Percentiles rank a stretch among this genome's conserved stretches.
These are phyloP conservation scores for Cacatua alba DNA, from an alignment of 2,113 vertebrate species.

Conservation along the genomic window DNA sequence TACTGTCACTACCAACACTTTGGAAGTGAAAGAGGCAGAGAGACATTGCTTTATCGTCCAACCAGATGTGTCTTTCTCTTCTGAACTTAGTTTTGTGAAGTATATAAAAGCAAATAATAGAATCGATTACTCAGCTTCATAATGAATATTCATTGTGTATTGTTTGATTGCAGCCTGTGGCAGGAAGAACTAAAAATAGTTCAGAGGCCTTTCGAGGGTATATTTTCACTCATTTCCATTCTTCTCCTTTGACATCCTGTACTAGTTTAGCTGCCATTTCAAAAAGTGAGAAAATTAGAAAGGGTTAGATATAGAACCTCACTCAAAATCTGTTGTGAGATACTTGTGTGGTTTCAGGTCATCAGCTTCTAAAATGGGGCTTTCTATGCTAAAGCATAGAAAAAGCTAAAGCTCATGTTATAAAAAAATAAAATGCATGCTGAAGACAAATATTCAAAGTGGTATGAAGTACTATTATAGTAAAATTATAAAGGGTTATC, in stretches of 20 bases:
- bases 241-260: background rate
- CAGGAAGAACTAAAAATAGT: constrained; percentile 21
- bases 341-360: background rate
- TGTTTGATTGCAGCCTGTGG: background rate
- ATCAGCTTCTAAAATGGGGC: background rate
- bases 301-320: background rate
- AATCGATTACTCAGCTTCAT: constrained; percentile 1
- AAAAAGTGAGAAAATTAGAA: background rate
- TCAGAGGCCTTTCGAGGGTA: background rate
- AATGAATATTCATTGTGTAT: constrained; percentile 19
- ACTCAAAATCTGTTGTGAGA: background rate
- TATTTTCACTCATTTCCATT: background rate
- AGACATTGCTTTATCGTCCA: background rate
- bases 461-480: background rate
- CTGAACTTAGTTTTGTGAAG: background rate
- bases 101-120: background rate
- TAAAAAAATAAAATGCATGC: background rate
- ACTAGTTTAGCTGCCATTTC: background rate
- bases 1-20: background rate
- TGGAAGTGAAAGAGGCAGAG: background rate
- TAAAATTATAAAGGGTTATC: background rate
- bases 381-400: background rate
- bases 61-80: background rate
- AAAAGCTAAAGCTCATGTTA: background rate
- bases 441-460: background rate